Evolutionary conservation across 2,797 vertebrate species (phyloP), one percentile per base, ranked within the genome.

Genomic region (Botia kubotai): DNA sequence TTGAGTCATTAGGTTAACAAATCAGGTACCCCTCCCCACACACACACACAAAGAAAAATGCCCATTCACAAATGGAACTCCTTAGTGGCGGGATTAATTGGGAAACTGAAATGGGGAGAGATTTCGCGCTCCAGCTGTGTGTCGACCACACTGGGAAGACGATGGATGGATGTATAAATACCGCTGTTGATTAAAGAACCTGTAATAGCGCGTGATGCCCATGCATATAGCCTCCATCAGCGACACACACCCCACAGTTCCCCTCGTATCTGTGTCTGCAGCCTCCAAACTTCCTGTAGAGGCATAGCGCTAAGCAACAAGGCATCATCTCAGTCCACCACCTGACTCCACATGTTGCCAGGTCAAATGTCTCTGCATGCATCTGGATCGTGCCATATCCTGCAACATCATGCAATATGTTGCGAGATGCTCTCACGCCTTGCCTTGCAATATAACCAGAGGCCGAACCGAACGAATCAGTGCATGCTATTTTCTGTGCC

Each of bases 121-220:
- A 67, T 62, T 68, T 72, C 43, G 67, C 52, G 43, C 60, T 82
- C 57, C 57, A 26, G 36, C 57, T 81, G 81, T 82, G 78, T 43
- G 43, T 57, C 17, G 29, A 75, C 50, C 46, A 75, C 53, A n/a
- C 67, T 36, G 69, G 21, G 50, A 83, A 73, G 46, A 66, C 23
- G 29, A 48, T 43, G 36, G 46, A 39, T 33, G 46, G 68, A 26
- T 67, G 63, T 46, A 52, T 53, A 29, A 65, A 75, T 46, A 33
- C 23, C 74, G 72, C 55, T 77, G n/a, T 55, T 36, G 53, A 52
- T 79, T 65, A 50, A 50, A 66, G 14, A 69, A 82, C 81, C 65
- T 74, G 72, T 57, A 55, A 19, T 60, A 39, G 62, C 74, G 39
- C 43, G 33, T 53, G 46, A 75, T 60, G 65, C 58, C 70, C 72